A percentile compares a stretch with the other conserved stretches of the same genome.
These are phyloP conservation scores for Varecia variegata DNA, from an alignment of 2,797 vertebrate species.

Conservation along the genomic window DNA sequence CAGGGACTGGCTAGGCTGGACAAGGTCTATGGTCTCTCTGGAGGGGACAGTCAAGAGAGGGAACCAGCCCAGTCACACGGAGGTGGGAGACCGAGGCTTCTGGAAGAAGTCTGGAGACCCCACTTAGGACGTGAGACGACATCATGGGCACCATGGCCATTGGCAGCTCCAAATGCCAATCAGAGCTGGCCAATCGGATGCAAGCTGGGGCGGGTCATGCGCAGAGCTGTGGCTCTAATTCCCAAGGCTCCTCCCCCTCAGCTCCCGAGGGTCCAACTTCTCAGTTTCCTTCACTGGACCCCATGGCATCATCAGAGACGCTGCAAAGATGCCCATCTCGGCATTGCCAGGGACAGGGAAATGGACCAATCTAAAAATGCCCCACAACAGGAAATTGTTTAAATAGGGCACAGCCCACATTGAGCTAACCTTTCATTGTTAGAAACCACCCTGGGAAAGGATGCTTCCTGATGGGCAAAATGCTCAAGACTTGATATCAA, in stretches of 20 bases:
- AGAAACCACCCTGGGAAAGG: background rate
- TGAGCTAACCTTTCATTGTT: background rate
- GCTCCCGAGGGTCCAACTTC: background rate
- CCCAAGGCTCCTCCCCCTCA: accelerated
- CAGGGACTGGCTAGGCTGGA: background rate
- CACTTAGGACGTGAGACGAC: background rate
- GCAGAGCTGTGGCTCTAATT: background rate
- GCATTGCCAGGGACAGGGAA: background rate
- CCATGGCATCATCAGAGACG: background rate
- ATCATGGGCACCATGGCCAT: background rate
- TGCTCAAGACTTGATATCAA: background rate
- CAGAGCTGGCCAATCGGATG: background rate
- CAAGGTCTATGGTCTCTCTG: background rate
- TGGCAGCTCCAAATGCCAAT: background rate
- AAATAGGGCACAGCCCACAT: background rate
- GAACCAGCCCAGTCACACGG: background rate
- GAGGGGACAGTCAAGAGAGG: background rate
- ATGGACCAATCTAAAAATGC: background rate
- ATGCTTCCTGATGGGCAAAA: background rate
- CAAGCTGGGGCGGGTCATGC: accelerated
- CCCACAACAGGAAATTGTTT: background rate
- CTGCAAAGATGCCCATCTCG: background rate
- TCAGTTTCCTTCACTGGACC: accelerated
- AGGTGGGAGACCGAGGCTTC: background rate
- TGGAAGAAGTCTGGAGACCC: background rate